Base-by-base conservation (phyloP, 1,140 invertebrate genomes). In the Zaprionus africanus region DNA sequence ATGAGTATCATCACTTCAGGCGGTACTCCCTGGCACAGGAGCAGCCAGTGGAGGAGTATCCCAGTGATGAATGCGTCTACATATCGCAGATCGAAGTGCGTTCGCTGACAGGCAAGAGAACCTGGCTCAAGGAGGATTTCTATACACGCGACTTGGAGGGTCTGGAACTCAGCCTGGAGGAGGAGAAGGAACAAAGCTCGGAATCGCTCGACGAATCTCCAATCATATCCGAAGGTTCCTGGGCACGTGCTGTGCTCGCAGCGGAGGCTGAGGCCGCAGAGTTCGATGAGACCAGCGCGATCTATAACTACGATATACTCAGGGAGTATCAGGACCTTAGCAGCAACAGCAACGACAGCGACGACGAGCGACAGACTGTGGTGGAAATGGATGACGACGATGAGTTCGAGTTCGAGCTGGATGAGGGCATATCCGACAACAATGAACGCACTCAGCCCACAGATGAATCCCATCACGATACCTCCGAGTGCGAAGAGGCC, bases 1-100 rank as follows among this genome's bases (percentile, higher is more conserved):
- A 92, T 19, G 91, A 92, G 19, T 92, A 92, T 67, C 91, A 92
- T 71, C 91, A 92, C 34, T 92, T 82, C 43, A 66, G 91, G 1
- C 82, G 91, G 34, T 92, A 84, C 17, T 92, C 91, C 0, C 58
- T 92, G 24, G 80, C 85, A 9, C 91, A 92, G 66, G 91, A 92
- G 60, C 78, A 91, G 22, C 90, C 83, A 0, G 78, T 90, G 3
- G 91, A 92, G 68, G 84, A 92, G 46, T 92, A 92, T 69, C 91
- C 91, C 0, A 91, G 65, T 31, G 90, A 92, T 61, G 91, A 92
- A 17, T 92, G 67, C 22, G 78, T 92, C 9, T 92, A 79, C 38
- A 82, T 92, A 15, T 90, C 91, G 0, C 82, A 92, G 49, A 78
- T 92, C 15, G 91, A 92, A 46, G 83, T 92, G 12, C 76, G 79